These are phyloP conservation scores for Trialeurodes vaporariorum DNA, from an alignment of 1,140 invertebrate species.

Conservation along the genomic window DNA sequence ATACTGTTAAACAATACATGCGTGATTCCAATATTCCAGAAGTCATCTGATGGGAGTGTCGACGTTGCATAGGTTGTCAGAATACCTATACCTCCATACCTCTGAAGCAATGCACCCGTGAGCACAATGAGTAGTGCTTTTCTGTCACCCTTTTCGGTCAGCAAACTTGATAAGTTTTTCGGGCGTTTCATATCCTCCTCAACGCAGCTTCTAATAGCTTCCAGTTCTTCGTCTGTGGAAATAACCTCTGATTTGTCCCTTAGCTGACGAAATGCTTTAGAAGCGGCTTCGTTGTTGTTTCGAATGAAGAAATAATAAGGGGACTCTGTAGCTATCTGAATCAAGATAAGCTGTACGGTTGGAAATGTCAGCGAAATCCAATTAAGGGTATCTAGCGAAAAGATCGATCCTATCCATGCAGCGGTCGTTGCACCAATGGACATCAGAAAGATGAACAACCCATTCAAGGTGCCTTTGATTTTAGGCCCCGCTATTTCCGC, in stretches of 20 bases:
- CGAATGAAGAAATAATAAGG: conserved; percentile 55
- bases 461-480: conserved; percentile 39
- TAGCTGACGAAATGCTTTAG: conserved; percentile 48
- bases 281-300: conserved; percentile 46
- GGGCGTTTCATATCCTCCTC: no score
- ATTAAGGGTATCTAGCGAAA: conserved; percentile 52
- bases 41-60: conserved; percentile 15
- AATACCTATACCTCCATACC: conserved; percentile 21
- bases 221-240: conserved; percentile 17
- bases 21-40: no score
- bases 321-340: conserved; percentile 67
- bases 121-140: conserved; percentile 23
- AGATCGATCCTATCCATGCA: conserved; percentile 59
- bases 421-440: conserved; percentile 60
- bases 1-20: no score
- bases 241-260: conserved; percentile 28
- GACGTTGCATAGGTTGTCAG: conserved; percentile 21
- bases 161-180: no score
- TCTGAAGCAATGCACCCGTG: conserved; percentile 20
- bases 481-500: conserved; percentile 30
- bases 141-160: no score
- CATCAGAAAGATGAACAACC: conserved; percentile 66
- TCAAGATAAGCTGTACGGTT: conserved; percentile 51
- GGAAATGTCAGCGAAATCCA: conserved; percentile 45
- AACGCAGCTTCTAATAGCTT: conserved; percentile 13